phyloP scores from a whole-genome alignment of 1,140 invertebrate species.

The Drosophila asahinai region DNA sequence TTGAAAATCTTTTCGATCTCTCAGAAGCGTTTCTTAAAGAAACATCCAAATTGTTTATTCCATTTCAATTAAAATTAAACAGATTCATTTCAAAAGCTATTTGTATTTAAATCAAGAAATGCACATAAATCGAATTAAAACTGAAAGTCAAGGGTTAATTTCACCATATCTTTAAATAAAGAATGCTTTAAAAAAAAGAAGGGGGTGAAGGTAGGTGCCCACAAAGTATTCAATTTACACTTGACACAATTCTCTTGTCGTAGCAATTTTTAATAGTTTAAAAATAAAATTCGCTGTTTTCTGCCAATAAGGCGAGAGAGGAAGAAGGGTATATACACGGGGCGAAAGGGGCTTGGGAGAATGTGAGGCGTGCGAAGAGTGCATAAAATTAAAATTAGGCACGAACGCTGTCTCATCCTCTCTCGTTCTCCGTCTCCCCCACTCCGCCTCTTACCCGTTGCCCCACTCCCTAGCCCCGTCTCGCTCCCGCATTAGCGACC shows the following conservation, averaged over 20 bases:
- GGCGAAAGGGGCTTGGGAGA: background rate
- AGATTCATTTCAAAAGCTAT: no score
- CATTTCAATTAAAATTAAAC: no score
- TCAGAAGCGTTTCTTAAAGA: no score
- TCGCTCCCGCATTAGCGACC: conserved; percentile 34
- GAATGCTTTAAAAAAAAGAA: background rate
- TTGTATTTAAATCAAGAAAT: background rate
- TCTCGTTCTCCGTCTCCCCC: background rate
- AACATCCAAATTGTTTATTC: no score
- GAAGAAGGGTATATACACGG: background rate
- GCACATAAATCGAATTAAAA: no score
- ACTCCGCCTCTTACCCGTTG: background rate
- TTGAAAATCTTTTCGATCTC: background rate
- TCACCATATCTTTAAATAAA: conserved; percentile 39
- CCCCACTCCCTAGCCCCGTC: conserved; percentile 6
- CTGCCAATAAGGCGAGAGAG: conserved; percentile 56
- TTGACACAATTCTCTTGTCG: conserved; percentile 71
- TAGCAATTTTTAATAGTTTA: conserved; percentile 67
- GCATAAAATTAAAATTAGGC: conserved; percentile 80
- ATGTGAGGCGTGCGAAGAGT: conserved; percentile 57
- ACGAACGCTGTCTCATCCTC: conserved; percentile 43
- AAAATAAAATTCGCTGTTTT: conserved; percentile 65
- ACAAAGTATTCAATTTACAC: conserved; percentile 60
- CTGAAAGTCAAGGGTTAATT: background rate
- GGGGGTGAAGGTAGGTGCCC: conserved; percentile 8